Base-by-base conservation (phyloP, 2,797 vertebrate species). In the Otus scops region DNA sequence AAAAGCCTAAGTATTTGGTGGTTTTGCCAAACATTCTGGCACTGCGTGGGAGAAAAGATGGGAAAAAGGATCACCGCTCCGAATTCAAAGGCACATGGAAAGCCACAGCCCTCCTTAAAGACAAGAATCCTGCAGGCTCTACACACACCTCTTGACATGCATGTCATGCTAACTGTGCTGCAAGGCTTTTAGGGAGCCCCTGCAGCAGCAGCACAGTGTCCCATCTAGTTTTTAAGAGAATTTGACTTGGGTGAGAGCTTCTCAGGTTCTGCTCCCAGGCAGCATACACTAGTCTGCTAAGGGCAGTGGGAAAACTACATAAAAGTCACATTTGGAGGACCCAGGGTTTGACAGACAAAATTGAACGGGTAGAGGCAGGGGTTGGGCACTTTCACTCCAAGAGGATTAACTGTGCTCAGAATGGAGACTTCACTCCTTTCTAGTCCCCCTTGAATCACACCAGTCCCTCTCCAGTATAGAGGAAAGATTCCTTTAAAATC, bases 151-250 rank as follows among this genome's bases (percentile, higher is more conserved):
- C 47, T 26, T 36, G 48, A 21, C 0, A 0, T 3, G 21, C 28
- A 13, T 0, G 1, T 45, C 0, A 1, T 18, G 32, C 38, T 39
- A 45, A 24, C 39, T 3, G 27, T 1, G 22, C 0, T 1, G 51
- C 28, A 22, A 15, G 19, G 73, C 15, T 34, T 67, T 24, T 13
- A 26, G 48, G 48, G 20, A 51, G 14, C 8, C n/a, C 45, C 39
- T 3, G 7, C 2, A 53, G 48, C 56, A 77, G 69, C 48, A 70
- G 74, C 45, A 50, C 38, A 67, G 56, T 34, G 59, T 57, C 68
- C 43, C 11, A 4, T 0, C 14, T 19, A 20, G 6, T 4, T 63
- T 85, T 18, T 18, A 54, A 34, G 15, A 53, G 43, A 71, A 45
- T 7, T 3, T 27, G 14, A 34, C 8, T 10, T 27, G 21, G 12